These are phyloP conservation scores for Alouatta palliata DNA, from an alignment of 2,113 vertebrate genomes.

Conservation along the genomic window DNA sequence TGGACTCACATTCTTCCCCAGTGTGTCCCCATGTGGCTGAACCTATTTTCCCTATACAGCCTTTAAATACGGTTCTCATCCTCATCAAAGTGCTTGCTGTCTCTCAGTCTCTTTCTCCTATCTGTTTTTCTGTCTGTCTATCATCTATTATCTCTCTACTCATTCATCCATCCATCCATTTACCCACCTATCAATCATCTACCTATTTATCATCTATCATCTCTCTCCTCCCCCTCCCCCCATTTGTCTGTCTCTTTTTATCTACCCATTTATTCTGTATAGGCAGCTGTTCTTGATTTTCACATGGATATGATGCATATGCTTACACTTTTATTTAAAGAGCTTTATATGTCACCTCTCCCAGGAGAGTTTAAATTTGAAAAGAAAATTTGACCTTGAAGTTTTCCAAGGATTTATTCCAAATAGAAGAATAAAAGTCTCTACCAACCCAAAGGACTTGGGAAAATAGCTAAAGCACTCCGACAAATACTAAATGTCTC, in stretches of 20 bases:
- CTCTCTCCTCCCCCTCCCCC: too few species aligned
- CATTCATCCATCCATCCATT: not conserved
- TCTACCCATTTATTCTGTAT: not conserved
- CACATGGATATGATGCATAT: not conserved
- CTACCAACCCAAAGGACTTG: not conserved
- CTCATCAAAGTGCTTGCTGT: not conserved
- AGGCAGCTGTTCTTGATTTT: not conserved
- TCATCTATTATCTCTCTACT: not conserved
- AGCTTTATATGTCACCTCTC: not conserved
- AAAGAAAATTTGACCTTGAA: not conserved
- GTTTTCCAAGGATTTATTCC: not conserved
- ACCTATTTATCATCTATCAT: not conserved
- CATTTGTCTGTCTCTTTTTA: not conserved
- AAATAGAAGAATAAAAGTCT: slow-evolving; percentile 8
- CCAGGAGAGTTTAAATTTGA: not conserved
- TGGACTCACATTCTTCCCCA: not conserved
- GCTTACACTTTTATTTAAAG: not conserved
- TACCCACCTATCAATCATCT: not conserved
- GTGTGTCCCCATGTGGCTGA: not conserved
- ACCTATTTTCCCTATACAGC: not conserved
- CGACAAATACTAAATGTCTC: not conserved
- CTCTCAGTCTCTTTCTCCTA: not conserved
- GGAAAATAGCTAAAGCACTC: not conserved
- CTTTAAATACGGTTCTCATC: not conserved
- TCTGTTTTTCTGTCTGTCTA: not conserved